Evolutionary conservation across 2,797 vertebrate species (phyloP).

Genomic region (Pogoniulus pusillus): DNA sequence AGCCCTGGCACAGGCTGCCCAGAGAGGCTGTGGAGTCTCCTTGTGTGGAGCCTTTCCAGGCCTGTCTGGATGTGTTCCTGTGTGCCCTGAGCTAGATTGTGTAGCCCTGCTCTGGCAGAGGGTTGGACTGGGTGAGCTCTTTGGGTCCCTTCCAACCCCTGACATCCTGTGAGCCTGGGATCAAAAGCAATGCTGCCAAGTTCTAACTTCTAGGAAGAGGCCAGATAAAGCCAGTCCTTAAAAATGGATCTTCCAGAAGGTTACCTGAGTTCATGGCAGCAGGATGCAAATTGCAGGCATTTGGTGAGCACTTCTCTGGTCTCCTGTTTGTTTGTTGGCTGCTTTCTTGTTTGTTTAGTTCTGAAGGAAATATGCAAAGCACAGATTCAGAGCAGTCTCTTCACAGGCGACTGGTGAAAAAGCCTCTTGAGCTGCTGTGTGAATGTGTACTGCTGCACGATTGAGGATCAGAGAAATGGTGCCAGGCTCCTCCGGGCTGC

Average conservation of each 20-base stretch:
- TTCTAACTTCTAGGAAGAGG: too few species aligned
- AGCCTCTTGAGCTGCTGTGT: constrained; percentile 37
- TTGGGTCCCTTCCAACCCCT: too few species aligned
- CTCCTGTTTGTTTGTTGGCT: not conserved
- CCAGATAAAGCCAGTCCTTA: not conserved
- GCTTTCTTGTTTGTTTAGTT: not conserved
- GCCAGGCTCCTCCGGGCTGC: constrained; percentile 9
- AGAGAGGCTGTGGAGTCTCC: too few species aligned
- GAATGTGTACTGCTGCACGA: constrained; percentile 32
- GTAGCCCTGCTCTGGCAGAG: too few species aligned
- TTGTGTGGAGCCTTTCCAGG: too few species aligned
- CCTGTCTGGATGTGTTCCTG: too few species aligned
- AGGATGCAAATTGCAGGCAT: not conserved
- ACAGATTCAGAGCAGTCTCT: not conserved
- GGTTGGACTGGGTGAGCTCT: too few species aligned
- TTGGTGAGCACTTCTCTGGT: not conserved
- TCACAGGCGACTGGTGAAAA: constrained; percentile 1
- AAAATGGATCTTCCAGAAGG: not conserved
- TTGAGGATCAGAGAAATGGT: constrained; percentile 15
- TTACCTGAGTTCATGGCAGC: constrained; percentile 31
- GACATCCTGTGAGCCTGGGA: too few species aligned
- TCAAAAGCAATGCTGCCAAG: too few species aligned
- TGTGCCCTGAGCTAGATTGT: too few species aligned
- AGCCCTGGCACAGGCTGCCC: too few species aligned
- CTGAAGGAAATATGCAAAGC: not conserved